phyloP scores from a whole-genome alignment of 2,888 invertebrate genomes.

The Hydroisotoma schaefferi region DNA sequence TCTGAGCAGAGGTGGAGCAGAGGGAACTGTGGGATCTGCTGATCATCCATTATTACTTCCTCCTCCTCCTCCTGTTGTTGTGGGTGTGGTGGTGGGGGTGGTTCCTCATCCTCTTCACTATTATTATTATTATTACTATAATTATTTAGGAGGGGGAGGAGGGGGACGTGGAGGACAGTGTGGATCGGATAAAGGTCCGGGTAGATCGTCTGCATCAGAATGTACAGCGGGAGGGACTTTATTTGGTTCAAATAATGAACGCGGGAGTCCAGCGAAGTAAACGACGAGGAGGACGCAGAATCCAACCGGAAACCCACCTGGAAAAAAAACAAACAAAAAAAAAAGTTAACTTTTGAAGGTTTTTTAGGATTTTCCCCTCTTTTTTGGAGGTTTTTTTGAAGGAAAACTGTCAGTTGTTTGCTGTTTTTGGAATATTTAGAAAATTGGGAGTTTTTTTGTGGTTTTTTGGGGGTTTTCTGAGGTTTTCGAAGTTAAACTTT shows the following conservation, averaged over 20 bases:
- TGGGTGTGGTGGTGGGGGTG: no score
- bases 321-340: slow-evolving; percentile 44
- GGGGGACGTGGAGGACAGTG: slow-evolving; percentile 61
- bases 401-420: no score
- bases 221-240: slow-evolving; percentile 77
- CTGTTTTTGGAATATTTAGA: no score
- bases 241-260: slow-evolving; percentile 89
- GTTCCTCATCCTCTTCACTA: no score
- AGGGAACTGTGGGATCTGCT: slow-evolving; percentile 58
- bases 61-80: neutral
- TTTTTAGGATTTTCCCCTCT: no score
- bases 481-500: no score
- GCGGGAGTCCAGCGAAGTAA: slow-evolving; percentile 89
- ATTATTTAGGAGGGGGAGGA: neutral
- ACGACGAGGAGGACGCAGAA: no score
- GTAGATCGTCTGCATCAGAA: slow-evolving; percentile 79
- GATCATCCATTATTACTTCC: slow-evolving; percentile 23
- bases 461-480: no score
- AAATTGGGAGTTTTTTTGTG: no score
- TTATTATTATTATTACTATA: slow-evolving; percentile 1
- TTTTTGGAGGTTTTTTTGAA: no score
- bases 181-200: slow-evolving; percentile 90
- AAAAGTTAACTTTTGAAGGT: neutral
- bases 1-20: slow-evolving; percentile 78
- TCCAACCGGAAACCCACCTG: slow-evolving; percentile 86